Evolutionary conservation across 2,888 invertebrate species (phyloP), one percentile per base, ranked within the genome.

Genomic region (Chalcosyrphus nemorum): DNA sequence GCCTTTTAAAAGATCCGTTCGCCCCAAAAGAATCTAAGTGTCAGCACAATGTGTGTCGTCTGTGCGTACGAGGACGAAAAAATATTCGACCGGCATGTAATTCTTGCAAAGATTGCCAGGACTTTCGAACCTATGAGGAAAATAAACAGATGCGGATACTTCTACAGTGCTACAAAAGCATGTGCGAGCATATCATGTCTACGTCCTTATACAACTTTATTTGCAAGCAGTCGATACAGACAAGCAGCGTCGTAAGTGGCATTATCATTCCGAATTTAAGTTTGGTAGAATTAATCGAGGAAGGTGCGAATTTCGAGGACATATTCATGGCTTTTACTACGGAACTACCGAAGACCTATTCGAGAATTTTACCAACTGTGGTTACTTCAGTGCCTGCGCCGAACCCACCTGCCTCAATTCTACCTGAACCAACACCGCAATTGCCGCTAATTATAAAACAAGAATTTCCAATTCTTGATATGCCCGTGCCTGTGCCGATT

Each of bases 1-100:
- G 95, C 89, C 93, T 98, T 86, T 92, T 97, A 72, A 94, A 95
- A 87, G 95, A 96, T 89, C 97, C 98, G 4, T 95, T 95, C 89
- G 95, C 96, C 35, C 96, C 97, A 13, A 93, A 94, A 17, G 94
- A 94, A 87, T 94, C 94, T 2, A 94, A 94, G 86, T 98, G 98
- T 92, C 96, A 96, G 90, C 98, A 98, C 92, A 96, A 97, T 92
- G 96, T 98, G 41, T 98, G 98, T 91, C 95, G 94, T 87, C 93
- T 94, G 65, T 98, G 98, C 90, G 93, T 95, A 89, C 96, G 97
- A 54, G 96, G 96, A 2, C 94, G 95, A 87, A 97, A 97, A 92
- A 95, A 95, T 90, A 93, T 97, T 57, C 96, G 96, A 89, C 97
- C 97, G 0, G 94, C 95, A 0, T 98, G 98, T 90, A 93, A 94